Conservation (phyloP, 2,113 vertebrate species). For the Nyctereutes procyonoides region DNA sequence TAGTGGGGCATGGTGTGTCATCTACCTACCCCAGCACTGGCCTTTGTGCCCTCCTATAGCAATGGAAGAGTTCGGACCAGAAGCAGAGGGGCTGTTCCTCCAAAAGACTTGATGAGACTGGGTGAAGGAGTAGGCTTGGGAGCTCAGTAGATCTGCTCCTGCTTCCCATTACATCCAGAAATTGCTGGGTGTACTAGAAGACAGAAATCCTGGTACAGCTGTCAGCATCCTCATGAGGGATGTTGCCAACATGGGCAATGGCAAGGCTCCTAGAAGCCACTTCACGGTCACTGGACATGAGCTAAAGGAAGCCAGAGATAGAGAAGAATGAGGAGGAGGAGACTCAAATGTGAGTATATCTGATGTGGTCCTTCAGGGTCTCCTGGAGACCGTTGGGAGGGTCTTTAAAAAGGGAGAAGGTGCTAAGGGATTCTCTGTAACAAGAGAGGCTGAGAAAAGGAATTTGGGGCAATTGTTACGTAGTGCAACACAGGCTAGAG, state of each 20-base stretch:
- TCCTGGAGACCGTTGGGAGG: not conserved
- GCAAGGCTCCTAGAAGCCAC: not conserved
- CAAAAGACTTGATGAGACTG: not conserved
- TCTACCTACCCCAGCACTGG: not conserved
- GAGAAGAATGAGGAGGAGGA: not conserved
- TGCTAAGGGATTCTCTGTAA: not conserved
- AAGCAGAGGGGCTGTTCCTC: not conserved
- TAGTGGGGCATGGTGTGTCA: not conserved
- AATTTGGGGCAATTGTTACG: not conserved
- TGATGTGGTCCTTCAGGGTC: no score
- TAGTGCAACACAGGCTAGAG: not conserved
- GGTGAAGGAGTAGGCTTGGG: not conserved
- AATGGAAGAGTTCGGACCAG: not conserved
- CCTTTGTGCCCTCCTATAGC: not conserved
- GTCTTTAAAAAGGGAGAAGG: not conserved
- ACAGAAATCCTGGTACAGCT: no score
- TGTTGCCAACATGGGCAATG: accelerated
- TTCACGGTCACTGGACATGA: not conserved
- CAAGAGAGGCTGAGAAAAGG: not conserved
- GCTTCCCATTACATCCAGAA: not conserved
- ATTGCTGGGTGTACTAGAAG: not conserved
- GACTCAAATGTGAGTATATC: not conserved
- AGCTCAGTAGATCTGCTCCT: accelerated
- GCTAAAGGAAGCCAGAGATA: not conserved
- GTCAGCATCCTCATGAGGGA: not conserved